Conservation (phyloP, 37 sponge, comb jelly and placozoan species). For the Spongia lamella region DNA sequence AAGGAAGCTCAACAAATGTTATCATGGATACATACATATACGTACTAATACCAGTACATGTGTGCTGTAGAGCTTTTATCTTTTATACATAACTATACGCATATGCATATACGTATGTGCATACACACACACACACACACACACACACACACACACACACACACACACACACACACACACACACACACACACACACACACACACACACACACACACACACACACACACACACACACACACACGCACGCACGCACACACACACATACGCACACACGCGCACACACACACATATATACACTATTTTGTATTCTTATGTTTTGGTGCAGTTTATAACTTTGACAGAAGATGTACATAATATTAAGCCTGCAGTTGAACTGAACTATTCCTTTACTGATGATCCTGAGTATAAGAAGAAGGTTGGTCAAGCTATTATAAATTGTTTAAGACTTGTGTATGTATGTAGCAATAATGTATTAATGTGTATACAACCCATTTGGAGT, state of each 20-base stretch:
- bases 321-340: conserved; percentile 1
- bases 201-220: neutral
- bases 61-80: no score
- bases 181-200: neutral
- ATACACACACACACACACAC: neutral
- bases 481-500: no score
- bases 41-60: no score
- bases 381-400: neutral
- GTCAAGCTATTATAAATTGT: no score
- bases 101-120: no score
- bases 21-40: no score
- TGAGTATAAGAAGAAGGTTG: neutral
- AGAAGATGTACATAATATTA: neutral
- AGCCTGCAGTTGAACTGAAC: conserved; percentile 12
- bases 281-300: neutral
- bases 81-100: no score
- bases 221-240: neutral
- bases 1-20: conserved; percentile 1
- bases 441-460: no score
- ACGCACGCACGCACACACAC: neutral
- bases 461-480: no score
- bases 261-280: neutral
- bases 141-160: conserved; percentile 7
- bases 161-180: conserved; percentile 1
- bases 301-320: neutral